phyloP scores from a whole-genome alignment of 2,888 invertebrate genomes.

The Pelosia muscerda region DNA sequence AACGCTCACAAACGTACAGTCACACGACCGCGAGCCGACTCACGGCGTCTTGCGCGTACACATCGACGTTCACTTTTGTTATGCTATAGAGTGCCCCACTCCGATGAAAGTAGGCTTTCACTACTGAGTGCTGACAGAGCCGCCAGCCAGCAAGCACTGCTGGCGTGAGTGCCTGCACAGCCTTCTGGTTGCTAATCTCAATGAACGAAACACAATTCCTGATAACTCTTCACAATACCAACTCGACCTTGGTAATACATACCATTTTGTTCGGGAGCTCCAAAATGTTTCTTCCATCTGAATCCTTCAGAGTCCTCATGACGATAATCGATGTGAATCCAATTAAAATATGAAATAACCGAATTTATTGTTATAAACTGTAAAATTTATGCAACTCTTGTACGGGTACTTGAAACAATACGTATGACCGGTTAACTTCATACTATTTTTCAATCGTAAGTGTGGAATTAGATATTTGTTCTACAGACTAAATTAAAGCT shows the following conservation, averaged over 20 bases:
- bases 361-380: background rate
- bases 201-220: background rate
- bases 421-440: background rate
- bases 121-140: constrained; percentile 58
- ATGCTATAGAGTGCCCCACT: constrained; percentile 75
- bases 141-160: constrained; percentile 22
- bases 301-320: background rate
- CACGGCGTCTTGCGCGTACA: constrained; percentile 69
- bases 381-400: background rate
- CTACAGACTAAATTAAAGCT: no score
- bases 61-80: constrained; percentile 81
- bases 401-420: background rate
- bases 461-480: no score
- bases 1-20: constrained; percentile 73
- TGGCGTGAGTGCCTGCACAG: background rate
- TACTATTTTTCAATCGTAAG: no score
- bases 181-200: background rate
- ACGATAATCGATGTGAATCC: background rate
- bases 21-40: constrained; percentile 69
- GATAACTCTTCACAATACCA: background rate
- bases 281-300: background rate
- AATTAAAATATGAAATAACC: background rate
- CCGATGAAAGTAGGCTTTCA: constrained; percentile 85
- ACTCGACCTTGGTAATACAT: background rate
- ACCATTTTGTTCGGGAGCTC: background rate